These are phyloP conservation scores for Stenotaenia linearis DNA, from an alignment of 2,888 invertebrate species.

Conservation along the genomic window DNA sequence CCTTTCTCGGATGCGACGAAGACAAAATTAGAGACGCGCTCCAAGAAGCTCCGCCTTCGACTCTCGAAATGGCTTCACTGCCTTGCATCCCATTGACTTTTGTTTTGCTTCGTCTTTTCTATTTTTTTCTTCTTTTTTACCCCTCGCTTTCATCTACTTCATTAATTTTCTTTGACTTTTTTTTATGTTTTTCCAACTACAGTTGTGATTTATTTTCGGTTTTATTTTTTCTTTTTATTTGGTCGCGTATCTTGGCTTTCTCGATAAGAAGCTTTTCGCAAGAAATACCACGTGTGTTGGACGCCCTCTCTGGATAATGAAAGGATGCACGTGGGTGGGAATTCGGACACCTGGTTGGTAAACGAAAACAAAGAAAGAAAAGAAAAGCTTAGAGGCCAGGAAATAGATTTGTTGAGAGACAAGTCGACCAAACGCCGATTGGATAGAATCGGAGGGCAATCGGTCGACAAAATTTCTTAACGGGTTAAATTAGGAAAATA, in stretches of 20 bases:
- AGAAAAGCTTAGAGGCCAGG: slow-evolving; percentile 13
- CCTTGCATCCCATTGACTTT: slow-evolving; percentile 7
- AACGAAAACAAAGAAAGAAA: background rate
- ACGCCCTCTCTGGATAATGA: slow-evolving; percentile 12
- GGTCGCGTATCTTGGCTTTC: background rate
- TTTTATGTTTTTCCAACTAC: background rate
- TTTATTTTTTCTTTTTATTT: background rate
- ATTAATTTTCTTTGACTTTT: slow-evolving; percentile 10
- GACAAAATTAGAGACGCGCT: slow-evolving; percentile 1
- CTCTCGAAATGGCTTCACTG: slow-evolving; percentile 15
- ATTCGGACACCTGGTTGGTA: slow-evolving; percentile 19
- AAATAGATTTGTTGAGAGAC: slow-evolving; percentile 17
- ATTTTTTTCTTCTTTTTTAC: background rate
- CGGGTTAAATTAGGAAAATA: background rate
- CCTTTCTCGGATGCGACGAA: background rate
- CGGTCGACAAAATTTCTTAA: background rate
- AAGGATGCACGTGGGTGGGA: slow-evolving; percentile 26
- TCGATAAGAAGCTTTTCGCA: slow-evolving; percentile 18
- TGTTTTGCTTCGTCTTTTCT: background rate
- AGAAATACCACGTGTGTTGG: slow-evolving; percentile 3
- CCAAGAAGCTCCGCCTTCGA: slow-evolving; percentile 9
- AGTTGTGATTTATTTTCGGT: background rate
- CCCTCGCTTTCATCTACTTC: background rate
- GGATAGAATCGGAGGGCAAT: background rate
- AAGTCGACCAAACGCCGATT: background rate